A percentile compares a stretch with the other conserved stretches of the same genome.
phyloP scores from a whole-genome alignment of 2,888 invertebrate genomes.

The Tachina fera region DNA sequence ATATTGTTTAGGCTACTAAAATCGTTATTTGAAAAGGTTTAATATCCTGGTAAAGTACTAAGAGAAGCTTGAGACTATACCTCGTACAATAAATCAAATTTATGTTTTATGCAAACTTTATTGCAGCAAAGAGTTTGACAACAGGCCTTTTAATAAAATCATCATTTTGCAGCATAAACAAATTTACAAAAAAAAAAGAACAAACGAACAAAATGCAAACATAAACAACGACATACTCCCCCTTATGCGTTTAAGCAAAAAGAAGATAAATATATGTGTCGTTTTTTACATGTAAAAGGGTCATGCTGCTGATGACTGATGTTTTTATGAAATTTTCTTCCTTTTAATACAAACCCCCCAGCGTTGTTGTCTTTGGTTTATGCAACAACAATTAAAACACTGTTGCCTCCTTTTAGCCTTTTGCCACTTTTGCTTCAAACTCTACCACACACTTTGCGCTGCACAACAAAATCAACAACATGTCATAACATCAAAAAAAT shows the following conservation, averaged over 20 bases:
- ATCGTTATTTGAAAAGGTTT: not conserved
- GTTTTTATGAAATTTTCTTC: slow-evolving; percentile 53
- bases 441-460: not conserved
- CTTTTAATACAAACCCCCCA: slow-evolving; percentile 10
- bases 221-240: not conserved
- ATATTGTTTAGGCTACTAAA: not conserved
- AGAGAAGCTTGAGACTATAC: not conserved
- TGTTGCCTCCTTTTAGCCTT: slow-evolving; percentile 53
- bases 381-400: slow-evolving; percentile 61
- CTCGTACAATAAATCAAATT: slow-evolving; percentile 2
- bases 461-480: slow-evolving; percentile 58
- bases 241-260: not conserved
- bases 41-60: too few relatives aligned
- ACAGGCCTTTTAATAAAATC: slow-evolving; percentile 63
- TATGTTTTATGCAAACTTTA: not conserved
- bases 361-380: slow-evolving; percentile 43
- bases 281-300: slow-evolving; percentile 29
- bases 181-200: slow-evolving; percentile 11
- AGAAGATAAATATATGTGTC: not conserved
- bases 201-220: not conserved
- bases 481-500: slow-evolving; percentile 58
- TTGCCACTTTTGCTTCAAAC: slow-evolving; percentile 5
- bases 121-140: slow-evolving; percentile 60
- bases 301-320: slow-evolving; percentile 62
- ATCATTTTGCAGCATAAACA: slow-evolving; percentile 68